phyloP scores from a whole-genome alignment of 2,113 vertebrate species.

The Vidua macroura region DNA sequence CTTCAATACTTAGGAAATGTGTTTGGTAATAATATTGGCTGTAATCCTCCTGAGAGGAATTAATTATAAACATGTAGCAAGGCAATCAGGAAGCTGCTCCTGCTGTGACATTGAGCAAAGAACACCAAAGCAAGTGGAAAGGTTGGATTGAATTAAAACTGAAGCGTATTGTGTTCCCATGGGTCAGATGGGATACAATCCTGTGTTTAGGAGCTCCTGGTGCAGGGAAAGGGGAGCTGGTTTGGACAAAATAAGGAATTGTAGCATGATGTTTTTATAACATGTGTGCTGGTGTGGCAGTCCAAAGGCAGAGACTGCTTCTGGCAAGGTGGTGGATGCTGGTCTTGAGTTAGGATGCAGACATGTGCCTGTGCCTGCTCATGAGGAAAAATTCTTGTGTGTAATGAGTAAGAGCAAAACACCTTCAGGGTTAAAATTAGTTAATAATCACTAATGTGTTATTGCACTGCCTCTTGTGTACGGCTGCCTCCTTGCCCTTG shows the following conservation, averaged over 20 bases:
- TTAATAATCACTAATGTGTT: not conserved
- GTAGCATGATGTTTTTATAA: not conserved
- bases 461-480: not conserved
- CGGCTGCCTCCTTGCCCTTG: rapidly evolving
- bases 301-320: not conserved
- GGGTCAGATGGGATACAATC: not conserved
- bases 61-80: conserved; percentile 54
- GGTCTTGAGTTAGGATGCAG: not conserved
- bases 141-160: not conserved
- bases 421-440: rapidly evolving
- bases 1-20: conserved; percentile 34
- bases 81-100: conserved; percentile 31
- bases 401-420: not conserved
- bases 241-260: not conserved
- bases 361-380: rapidly evolving
- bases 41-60: conserved; percentile 45
- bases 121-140: not conserved
- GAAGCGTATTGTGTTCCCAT: rapidly evolving
- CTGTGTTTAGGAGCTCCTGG: not conserved
- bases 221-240: not conserved
- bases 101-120: conserved; percentile 49
- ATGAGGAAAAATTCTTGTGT: not conserved
- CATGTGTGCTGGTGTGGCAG: rapidly evolving
- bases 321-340: not conserved
- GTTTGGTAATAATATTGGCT: conserved; percentile 55